Percentiles rank a stretch among this genome's conserved stretches.
phyloP scores from a whole-genome alignment of 2,888 invertebrate species.

The Agrilus cyanescens region DNA sequence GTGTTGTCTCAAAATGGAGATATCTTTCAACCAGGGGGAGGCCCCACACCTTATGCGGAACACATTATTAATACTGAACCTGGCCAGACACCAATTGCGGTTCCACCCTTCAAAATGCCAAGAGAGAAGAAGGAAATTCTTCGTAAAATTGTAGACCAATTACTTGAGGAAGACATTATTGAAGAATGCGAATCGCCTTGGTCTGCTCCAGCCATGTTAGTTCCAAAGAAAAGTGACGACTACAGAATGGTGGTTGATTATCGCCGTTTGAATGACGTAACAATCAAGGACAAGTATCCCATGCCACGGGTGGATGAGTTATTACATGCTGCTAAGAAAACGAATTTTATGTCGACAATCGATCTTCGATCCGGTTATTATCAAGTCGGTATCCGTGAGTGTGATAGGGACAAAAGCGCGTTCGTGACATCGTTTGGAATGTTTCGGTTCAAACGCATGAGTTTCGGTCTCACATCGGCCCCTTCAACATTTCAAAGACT shows the following conservation, averaged over 20 bases:
- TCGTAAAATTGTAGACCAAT: slow-evolving; percentile 20
- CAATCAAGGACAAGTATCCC: slow-evolving; percentile 21
- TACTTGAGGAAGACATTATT: slow-evolving; percentile 25
- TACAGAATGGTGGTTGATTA: slow-evolving; percentile 27
- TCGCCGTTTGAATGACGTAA: slow-evolving; percentile 18
- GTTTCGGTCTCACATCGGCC: slow-evolving; percentile 18
- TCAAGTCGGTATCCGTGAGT: slow-evolving; percentile 24
- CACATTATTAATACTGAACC: slow-evolving; percentile 24
- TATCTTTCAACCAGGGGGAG: slow-evolving; percentile 7
- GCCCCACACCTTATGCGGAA: slow-evolving; percentile 12
- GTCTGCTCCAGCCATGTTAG: slow-evolving; percentile 26
- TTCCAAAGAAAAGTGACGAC: slow-evolving; percentile 25
- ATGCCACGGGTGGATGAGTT: slow-evolving; percentile 32
- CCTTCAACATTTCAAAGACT: slow-evolving; percentile 19
- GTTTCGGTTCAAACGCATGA: slow-evolving; percentile 15
- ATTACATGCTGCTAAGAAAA: too few relatives aligned
- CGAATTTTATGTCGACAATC: slow-evolving; percentile 19
- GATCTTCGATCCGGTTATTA: slow-evolving; percentile 29
- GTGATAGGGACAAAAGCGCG: too few relatives aligned
- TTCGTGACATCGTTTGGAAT: slow-evolving; percentile 32
- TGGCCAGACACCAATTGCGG: slow-evolving; percentile 23
- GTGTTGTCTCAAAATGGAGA: background rate
- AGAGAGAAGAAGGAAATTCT: slow-evolving; percentile 16
- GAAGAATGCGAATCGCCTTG: slow-evolving; percentile 30
- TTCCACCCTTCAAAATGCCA: slow-evolving; percentile 26